These are phyloP conservation scores for Gallinago solitaria DNA, from an alignment of 2,797 vertebrate genomes.

Conservation along the genomic window DNA sequence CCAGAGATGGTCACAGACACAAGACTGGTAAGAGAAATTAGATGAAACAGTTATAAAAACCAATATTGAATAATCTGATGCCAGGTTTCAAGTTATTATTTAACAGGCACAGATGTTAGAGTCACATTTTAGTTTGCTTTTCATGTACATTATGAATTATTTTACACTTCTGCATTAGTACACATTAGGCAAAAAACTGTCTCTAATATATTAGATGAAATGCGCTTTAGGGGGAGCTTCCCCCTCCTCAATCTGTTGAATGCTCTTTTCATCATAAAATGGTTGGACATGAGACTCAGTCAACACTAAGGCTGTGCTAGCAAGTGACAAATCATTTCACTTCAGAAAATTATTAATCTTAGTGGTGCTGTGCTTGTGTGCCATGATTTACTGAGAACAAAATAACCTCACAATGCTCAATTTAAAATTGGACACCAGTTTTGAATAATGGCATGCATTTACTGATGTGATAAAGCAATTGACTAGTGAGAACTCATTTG, in stretches of 20 bases:
- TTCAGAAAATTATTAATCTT: slow-evolving; percentile 75
- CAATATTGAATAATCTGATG: background rate
- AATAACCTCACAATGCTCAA: slow-evolving; percentile 67
- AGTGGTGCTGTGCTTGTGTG: background rate
- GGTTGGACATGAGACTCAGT: slow-evolving; percentile 60
- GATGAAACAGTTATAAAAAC: background rate
- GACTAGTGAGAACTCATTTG: background rate
- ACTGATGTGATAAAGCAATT: slow-evolving; percentile 21
- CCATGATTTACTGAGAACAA: slow-evolving; percentile 69
- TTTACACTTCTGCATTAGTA: slow-evolving; percentile 18
- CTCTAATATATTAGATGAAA: slow-evolving; percentile 36
- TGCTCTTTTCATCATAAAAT: slow-evolving; percentile 29
- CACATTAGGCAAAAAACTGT: background rate
- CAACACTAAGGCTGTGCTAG: slow-evolving; percentile 51
- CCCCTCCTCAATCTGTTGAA: slow-evolving; percentile 1
- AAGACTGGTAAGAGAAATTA: background rate
- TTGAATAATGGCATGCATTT: slow-evolving; percentile 45
- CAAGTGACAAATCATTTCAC: slow-evolving; percentile 73
- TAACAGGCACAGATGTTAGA: background rate
- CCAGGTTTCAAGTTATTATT: background rate
- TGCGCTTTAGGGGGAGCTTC: background rate
- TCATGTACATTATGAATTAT: background rate
- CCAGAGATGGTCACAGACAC: background rate
- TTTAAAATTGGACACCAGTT: slow-evolving; percentile 45
- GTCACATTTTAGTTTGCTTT: background rate